Percentiles rank a stretch among this genome's conserved stretches.
These are phyloP conservation scores for Sebastes schlegelii DNA, from an alignment of 2,113 vertebrate species.

Conservation along the genomic window DNA sequence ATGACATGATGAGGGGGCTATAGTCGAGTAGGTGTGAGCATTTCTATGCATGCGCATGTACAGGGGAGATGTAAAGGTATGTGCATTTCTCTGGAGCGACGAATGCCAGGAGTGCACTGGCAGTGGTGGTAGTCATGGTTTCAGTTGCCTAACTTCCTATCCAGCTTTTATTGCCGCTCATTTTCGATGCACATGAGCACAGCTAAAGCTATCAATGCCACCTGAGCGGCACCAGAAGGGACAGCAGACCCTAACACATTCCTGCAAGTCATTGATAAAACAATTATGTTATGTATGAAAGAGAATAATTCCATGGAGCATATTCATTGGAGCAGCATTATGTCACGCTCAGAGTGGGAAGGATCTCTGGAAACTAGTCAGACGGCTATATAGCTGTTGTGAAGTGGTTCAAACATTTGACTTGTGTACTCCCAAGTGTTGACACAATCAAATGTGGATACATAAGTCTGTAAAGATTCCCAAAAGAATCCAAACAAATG, in stretches of 20 bases:
- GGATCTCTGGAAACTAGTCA: no score
- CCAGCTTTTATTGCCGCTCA: constrained; percentile 45
- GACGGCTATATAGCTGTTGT: no score
- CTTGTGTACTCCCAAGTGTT: no score
- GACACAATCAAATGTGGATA: no score
- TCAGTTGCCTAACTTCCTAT: constrained; percentile 14
- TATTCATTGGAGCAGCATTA: no score
- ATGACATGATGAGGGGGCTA: constrained; percentile 5
- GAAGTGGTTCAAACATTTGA: no score
- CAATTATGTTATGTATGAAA: constrained; percentile 42
- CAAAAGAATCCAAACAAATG: no score
- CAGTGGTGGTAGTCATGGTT: neutral
- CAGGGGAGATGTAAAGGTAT: constrained; percentile 12
- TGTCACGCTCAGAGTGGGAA: no score
- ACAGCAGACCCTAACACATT: constrained; percentile 33
- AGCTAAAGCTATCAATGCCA: constrained; percentile 49
- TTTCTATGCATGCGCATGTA: neutral
- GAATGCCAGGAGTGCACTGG: constrained; percentile 14
- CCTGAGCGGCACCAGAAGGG: constrained; percentile 45
- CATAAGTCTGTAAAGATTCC: no score
- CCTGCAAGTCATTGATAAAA: constrained; percentile 55
- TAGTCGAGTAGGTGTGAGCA: neutral
- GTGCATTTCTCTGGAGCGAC: constrained; percentile 29
- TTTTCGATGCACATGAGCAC: constrained; percentile 63
- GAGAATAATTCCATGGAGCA: constrained; percentile 8